Base-by-base conservation (phyloP, 1,140 invertebrate genomes). In the Euschistus heros region DNA sequence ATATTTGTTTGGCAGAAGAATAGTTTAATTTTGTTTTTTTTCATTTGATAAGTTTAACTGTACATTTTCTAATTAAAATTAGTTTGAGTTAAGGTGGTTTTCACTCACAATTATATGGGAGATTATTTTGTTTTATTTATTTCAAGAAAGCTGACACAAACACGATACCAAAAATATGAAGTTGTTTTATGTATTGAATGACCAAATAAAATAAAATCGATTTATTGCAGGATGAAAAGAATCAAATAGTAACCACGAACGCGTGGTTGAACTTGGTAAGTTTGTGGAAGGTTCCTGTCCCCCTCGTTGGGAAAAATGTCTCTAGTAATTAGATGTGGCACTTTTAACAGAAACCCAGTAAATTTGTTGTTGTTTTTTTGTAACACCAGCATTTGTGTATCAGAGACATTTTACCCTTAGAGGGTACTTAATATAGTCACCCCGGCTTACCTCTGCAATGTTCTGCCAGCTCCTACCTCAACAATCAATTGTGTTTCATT, bases 261-360 rank as follows among this genome's bases (percentile, higher is more conserved):
- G 88, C 90, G 80, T 92, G 89, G 89, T 83, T 92, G 73, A 91
- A 89, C 82, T 81, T 91, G 83, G 88, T 91, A 80, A 88, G 70
- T 71, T 61, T 60, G 64, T 62, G 62, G 37, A 65, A 63, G 47
- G 18, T 24, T 52, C 59, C 62, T 24, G 59, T 46, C 18, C 33
- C 52, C 66, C 68, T 67, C 62, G 60, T 33, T 55, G 68, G 65
- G 62, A 37, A 65, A 64, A 63, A 69, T 64, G 59, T 67, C 57
- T 69, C 63, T 62, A 57, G 26, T 55, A 18, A 44, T 52, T 57
- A 50, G 24, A 27, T 57, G 54, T 57, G 20, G 54, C 54, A 57
- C 54, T 57, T 24, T 37, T 37, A 10, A 42, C 47, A 66, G 15
- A 30, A 52, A 18, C 59, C 59, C 65, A 18, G 60, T 66, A 42